Evolutionary conservation across 1,140 invertebrate genomes (phyloP).

Genomic region (Trichoplusia ni): DNA sequence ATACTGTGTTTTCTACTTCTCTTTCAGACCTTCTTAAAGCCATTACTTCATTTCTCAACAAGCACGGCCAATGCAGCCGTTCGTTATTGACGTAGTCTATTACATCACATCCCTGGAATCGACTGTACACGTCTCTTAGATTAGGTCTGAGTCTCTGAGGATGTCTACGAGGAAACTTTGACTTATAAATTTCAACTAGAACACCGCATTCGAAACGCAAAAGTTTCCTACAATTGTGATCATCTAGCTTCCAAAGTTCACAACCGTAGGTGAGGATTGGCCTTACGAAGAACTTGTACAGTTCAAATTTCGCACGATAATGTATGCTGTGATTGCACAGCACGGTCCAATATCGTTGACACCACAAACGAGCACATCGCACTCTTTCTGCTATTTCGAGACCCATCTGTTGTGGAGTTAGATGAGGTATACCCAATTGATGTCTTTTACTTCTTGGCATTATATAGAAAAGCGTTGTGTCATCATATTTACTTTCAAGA

Average conservation of each 20-base stretch:
- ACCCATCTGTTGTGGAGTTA: conserved; percentile 29
- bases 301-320: conserved; percentile 40
- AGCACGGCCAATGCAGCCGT: conserved; percentile 39
- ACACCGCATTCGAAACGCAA: conserved; percentile 41
- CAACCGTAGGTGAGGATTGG: conserved; percentile 57
- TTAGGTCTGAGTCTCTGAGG: conserved; percentile 36
- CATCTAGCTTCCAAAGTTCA: conserved; percentile 48
- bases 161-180: conserved; percentile 39
- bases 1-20: background rate
- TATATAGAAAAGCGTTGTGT: background rate
- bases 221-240: conserved; percentile 34
- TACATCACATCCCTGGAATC: conserved; percentile 39
- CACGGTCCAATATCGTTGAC: conserved; percentile 38
- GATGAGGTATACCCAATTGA: conserved; percentile 35
- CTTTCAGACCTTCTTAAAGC: conserved; percentile 22
- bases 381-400: conserved; percentile 47
- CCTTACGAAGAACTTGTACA: conserved; percentile 54
- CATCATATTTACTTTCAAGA: no score
- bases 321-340: conserved; percentile 41
- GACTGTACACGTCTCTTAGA: conserved; percentile 35
- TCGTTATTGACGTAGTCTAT: conserved; percentile 41
- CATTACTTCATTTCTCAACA: conserved; percentile 41
- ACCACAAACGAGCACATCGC: conserved; percentile 52
- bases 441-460: conserved; percentile 4
- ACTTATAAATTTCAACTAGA: conserved; percentile 49